These are phyloP conservation scores for Cettia cetti DNA, from an alignment of 2,113 vertebrate species.

Conservation along the genomic window DNA sequence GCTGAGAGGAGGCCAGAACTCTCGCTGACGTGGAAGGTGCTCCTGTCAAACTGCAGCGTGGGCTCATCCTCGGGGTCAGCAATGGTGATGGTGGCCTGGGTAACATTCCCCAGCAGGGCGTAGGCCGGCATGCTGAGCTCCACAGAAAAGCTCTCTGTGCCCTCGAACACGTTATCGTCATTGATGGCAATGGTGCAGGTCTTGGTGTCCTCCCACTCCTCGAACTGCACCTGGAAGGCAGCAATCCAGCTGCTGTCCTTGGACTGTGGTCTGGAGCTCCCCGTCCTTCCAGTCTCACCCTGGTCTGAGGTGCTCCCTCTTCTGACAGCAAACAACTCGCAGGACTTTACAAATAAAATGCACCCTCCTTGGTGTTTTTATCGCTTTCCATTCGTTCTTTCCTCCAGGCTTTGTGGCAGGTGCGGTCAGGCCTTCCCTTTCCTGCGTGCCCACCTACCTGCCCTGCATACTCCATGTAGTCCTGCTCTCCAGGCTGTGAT, in stretches of 20 bases:
- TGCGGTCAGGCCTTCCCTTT: accelerated
- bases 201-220: constrained; percentile 92
- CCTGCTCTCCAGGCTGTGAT: constrained; percentile 77
- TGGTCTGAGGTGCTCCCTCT: background rate
- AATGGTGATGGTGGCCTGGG: constrained; percentile 79
- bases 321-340: background rate
- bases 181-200: constrained; percentile 88
- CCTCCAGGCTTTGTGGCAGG: background rate
- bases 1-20: constrained; percentile 80
- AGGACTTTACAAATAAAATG: accelerated
- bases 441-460: constrained; percentile 74
- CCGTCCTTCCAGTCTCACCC: background rate
- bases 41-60: constrained; percentile 89
- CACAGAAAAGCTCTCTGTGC: constrained; percentile 82
- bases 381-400: background rate
- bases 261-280: background rate
- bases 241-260: background rate
- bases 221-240: constrained; percentile 90
- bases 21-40: constrained; percentile 85
- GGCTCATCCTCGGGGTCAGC: constrained; percentile 90
- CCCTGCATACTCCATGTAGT: constrained; percentile 89
- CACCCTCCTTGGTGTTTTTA: background rate
- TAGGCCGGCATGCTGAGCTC: constrained; percentile 96
- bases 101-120: constrained; percentile 84
- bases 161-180: constrained; percentile 88